Conservation (phyloP, 2,888 invertebrate species). For the Pandemis corylana region DNA sequence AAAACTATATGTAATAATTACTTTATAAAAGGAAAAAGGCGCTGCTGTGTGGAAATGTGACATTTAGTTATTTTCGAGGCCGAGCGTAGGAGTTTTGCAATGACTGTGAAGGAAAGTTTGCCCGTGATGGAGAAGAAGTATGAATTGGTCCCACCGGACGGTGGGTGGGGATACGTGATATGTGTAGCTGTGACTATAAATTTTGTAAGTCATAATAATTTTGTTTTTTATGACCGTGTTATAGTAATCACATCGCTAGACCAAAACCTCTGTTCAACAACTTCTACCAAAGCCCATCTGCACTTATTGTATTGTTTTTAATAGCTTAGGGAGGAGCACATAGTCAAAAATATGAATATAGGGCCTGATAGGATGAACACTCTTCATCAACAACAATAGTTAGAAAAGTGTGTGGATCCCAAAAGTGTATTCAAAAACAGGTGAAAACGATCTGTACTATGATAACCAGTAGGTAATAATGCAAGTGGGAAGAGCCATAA, state of each 20-base stretch:
- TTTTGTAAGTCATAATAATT: constrained; percentile 79
- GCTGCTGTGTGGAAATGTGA: not conserved
- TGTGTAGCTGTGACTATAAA: constrained; percentile 85
- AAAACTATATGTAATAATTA: not conserved
- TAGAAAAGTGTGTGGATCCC: not conserved
- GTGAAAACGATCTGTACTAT: too few species aligned
- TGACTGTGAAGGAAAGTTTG: constrained; percentile 8
- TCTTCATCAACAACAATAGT: too few species aligned
- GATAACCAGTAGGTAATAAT: too few species aligned
- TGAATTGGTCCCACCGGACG: constrained; percentile 82
- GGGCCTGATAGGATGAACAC: too few species aligned
- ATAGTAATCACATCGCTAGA: too few species aligned
- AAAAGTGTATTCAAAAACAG: too few species aligned
- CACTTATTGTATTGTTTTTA: too few species aligned
- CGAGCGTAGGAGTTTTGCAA: not conserved
- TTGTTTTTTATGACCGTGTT: not conserved
- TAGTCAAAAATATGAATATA: too few species aligned
- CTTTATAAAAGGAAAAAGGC: constrained; percentile 8
- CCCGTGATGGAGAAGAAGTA: not conserved
- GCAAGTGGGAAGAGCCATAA: too few species aligned
- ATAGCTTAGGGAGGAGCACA: too few species aligned
- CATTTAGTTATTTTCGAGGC: not conserved
- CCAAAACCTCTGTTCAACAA: too few species aligned
- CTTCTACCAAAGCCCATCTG: too few species aligned
- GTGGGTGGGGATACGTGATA: constrained; percentile 89